Base-by-base conservation (phyloP, 1,140 invertebrate species). In the Drosophila parvula region DNA sequence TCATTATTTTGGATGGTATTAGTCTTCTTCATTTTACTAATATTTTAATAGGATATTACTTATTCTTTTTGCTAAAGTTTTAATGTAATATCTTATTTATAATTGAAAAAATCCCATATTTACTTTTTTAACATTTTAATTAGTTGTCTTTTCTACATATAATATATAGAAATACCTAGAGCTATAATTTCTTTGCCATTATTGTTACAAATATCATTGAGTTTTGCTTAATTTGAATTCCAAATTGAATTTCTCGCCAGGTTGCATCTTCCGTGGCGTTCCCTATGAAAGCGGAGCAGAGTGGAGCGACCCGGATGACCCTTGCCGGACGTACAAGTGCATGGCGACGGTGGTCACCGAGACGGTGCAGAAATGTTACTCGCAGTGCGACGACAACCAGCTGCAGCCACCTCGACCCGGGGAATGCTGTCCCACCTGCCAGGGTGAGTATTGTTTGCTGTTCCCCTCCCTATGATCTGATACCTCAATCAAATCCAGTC, bases 371-470 rank as follows among this genome's bases (percentile, higher is more conserved):
- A 94, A 95, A 63, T 98, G 97, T 90, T 96, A 97, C 89, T 95
- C 95, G 11, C 96, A 96, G 0, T 98, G 97, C 90, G 94, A 95
- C 81, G 94, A 95, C 80, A 81, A 88, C 73, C 90, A 92, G 41
- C 95, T 96, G 0, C 92, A 94, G 38, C 94, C 95, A n/a, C 94
- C 96, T 4, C 91, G 92, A 12, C 94, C 94, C 14, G 95, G 97
- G 36, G 94, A 96, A 76, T 98, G 97, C 91, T 98, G 97, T 92
- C 95, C 96, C 1, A 95, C 95, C 40, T 98, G 97, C 93, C 93
- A 94, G 85, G 95, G 95, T 95, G 91, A 92, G 91, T 91, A 14
- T 34, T 12, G 2, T 4, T 18, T 22, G 1, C 22, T 22, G 22
- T 22, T 22, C 22, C 22, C 22, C n/a, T n/a, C 43, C 16, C 12